These are phyloP conservation scores for Diogma glabrata DNA, from an alignment of 2,888 invertebrate genomes.

Conservation along the genomic window DNA sequence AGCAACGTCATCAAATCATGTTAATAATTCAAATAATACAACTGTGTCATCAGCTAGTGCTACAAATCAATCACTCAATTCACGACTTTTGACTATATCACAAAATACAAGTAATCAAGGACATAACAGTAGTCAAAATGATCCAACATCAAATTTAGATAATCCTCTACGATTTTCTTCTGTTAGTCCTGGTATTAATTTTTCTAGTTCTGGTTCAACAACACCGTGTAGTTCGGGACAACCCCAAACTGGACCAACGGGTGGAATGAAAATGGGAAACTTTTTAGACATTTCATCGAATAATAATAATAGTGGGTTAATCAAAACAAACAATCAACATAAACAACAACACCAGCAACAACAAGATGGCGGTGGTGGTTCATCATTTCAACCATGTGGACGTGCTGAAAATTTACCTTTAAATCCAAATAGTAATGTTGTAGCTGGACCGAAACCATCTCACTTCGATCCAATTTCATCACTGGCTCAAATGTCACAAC, in stretches of 20 bases:
- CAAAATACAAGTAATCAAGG: too few relatives aligned
- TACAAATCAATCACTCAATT: neutral
- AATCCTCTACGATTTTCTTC: conserved; percentile 24
- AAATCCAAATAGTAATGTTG: conserved; percentile 48
- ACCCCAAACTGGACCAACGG: conserved; percentile 30
- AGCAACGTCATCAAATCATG: too few relatives aligned
- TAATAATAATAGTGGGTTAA: neutral
- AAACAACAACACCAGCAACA: conserved; percentile 12
- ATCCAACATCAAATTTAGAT: neutral
- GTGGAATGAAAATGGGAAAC: conserved; percentile 26
- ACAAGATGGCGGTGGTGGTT: conserved; percentile 15
- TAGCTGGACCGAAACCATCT: conserved; percentile 43
- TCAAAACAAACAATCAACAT: too few relatives aligned
- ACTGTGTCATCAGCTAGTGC: neutral
- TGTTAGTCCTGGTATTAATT: conserved; percentile 31
- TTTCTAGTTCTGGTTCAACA: conserved; percentile 14
- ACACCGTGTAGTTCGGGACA: conserved; percentile 35
- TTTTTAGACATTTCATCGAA: conserved; percentile 38
- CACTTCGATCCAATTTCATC: conserved; percentile 91
- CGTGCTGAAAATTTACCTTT: conserved; percentile 51
- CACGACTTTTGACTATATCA: neutral
- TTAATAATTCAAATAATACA: neutral
- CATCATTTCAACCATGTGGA: conserved; percentile 30
- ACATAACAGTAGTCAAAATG: neutral
- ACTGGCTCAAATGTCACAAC: conserved; percentile 89